Conservation (phyloP, 2,113 vertebrate species). For the Nerophis lumbriciformis region DNA sequence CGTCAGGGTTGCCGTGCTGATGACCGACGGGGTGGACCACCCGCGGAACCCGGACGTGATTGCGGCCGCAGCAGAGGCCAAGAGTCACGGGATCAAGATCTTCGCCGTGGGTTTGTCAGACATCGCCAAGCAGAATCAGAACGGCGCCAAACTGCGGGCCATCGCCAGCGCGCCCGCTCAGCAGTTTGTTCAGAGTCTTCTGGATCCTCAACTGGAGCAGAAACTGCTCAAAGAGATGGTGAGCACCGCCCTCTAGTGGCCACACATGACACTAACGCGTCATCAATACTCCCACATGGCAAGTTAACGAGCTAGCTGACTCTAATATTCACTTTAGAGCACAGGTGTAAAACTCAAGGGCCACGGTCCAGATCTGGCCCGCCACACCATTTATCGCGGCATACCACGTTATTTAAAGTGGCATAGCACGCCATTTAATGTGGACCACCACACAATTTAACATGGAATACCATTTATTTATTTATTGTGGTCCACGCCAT, state of each 20-base stretch:
- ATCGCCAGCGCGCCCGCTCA: slow-evolving; percentile 74
- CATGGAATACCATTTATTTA: no score
- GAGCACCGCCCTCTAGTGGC: slow-evolving; percentile 25
- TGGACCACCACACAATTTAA: no score
- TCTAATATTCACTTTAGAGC: no score
- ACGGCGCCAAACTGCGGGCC: slow-evolving; percentile 73
- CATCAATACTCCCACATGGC: no score
- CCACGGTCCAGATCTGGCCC: no score
- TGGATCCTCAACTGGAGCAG: slow-evolving; percentile 68
- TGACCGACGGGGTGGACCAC: slow-evolving; percentile 85
- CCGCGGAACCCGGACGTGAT: slow-evolving; percentile 78
- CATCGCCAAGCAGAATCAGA: slow-evolving; percentile 57
- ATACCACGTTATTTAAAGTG: no score
- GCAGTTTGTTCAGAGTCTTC: slow-evolving; percentile 74
- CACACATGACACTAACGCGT: no score
- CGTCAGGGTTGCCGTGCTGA: slow-evolving; percentile 76
- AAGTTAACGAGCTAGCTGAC: no score
- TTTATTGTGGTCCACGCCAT: no score
- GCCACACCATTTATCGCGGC: no score
- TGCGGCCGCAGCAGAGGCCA: slow-evolving; percentile 70
- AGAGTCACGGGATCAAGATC: slow-evolving; percentile 74
- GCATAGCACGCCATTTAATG: no score
- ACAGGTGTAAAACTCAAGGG: no score
- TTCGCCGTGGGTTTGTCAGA: slow-evolving; percentile 78
- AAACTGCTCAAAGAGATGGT: slow-evolving; percentile 72